phyloP scores from a whole-genome alignment of 2,113 vertebrate genomes.

The Galbula dea region DNA sequence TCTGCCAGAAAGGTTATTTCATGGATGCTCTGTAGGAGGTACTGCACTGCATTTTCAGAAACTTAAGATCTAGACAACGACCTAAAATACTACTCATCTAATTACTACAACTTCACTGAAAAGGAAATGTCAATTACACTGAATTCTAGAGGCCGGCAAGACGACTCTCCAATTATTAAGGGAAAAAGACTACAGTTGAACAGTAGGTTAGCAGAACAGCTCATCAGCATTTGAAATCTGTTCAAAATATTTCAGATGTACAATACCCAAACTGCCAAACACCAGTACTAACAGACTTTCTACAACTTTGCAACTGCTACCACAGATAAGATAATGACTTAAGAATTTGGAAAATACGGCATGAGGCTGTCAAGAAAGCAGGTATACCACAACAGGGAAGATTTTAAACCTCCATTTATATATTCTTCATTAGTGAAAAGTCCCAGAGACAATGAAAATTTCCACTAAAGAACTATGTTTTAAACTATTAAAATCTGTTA shows the following conservation, averaged over 20 bases:
- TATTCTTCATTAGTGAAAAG: not conserved
- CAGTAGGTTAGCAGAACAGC: not conserved
- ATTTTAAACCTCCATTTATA: not conserved
- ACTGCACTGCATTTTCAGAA: not conserved
- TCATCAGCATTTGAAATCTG: not conserved
- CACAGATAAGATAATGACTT: not conserved
- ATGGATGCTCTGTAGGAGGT: not conserved
- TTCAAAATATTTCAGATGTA: not conserved
- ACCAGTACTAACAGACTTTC: not conserved
- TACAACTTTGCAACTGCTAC: not conserved
- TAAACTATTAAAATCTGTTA: not conserved
- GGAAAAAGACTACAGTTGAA: not conserved
- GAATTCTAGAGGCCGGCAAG: not conserved
- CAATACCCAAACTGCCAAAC: not conserved
- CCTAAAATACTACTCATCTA: not conserved
- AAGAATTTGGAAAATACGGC: not conserved
- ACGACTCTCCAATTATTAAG: not conserved
- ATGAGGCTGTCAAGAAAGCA: not conserved
- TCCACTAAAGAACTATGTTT: not conserved
- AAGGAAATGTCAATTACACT: not conserved
- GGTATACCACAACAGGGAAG: not conserved
- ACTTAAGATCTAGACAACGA: not conserved
- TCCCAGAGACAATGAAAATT: not conserved
- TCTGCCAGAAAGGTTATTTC: not conserved
- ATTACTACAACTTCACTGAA: not conserved